Percentiles rank a stretch among this genome's conserved stretches.
phyloP scores from a whole-genome alignment of 2,888 invertebrate genomes.

The Cryptus armator region DNA sequence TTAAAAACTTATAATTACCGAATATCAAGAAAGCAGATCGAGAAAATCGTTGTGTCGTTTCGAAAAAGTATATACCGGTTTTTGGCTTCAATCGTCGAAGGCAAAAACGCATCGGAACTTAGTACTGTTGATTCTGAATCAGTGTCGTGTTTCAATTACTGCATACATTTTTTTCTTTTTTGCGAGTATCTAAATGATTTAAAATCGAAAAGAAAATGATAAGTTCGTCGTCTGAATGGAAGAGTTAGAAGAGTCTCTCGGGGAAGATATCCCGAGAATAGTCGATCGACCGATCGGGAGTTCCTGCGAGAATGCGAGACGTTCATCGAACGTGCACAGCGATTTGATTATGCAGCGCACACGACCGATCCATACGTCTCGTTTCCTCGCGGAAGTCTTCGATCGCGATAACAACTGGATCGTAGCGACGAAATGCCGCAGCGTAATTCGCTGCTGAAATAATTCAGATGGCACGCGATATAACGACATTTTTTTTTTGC shows the following conservation, averaged over 20 bases:
- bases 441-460: constrained; percentile 36
- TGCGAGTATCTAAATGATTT: not conserved
- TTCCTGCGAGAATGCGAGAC: constrained; percentile 28
- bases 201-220: not conserved
- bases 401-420: constrained; percentile 36
- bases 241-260: not conserved
- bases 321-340: constrained; percentile 47
- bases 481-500: constrained; percentile 10
- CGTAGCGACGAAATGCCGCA: constrained; percentile 14
- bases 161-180: too few relatives aligned
- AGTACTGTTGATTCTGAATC: too few relatives aligned
- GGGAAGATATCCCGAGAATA: not conserved
- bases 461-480: not conserved
- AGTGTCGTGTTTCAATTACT: too few relatives aligned
- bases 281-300: constrained; percentile 39
- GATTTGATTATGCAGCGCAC: constrained; percentile 54
- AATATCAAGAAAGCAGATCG: not conserved
- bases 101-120: too few relatives aligned
- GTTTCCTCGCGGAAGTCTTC: constrained; percentile 49
- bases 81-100: too few relatives aligned
- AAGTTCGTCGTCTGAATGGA: not conserved
- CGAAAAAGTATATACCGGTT: too few relatives aligned
- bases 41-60: not conserved
- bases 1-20: not conserved
- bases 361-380: constrained; percentile 33